Percentiles rank a stretch among this genome's conserved stretches.
Conservation (phyloP, 2,888 invertebrate species). For the Nephrotoma guestfalica region DNA sequence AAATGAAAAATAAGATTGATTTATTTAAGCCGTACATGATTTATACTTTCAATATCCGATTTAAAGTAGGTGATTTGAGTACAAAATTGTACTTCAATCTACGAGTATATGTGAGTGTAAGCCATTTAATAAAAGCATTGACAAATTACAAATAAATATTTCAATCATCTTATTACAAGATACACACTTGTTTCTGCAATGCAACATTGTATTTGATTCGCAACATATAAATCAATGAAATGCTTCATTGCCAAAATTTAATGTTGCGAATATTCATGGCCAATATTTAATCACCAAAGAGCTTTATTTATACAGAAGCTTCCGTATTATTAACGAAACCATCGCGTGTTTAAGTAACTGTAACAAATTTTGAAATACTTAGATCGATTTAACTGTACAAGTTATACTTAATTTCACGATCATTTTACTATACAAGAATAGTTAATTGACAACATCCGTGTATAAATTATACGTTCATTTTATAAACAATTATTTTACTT, state of each 20-base stretch:
- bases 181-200: no score
- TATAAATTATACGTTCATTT: not conserved
- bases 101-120: no score
- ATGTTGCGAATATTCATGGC: not conserved
- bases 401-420: not conserved
- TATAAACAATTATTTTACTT: not conserved
- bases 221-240: not conserved
- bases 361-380: not conserved
- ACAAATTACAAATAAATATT: not conserved
- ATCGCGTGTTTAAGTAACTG: not conserved
- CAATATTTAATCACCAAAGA: not conserved
- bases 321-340: not conserved
- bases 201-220: not conserved
- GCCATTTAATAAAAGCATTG: no score
- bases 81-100: no score
- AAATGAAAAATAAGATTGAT: no score
- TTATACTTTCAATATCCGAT: no score
- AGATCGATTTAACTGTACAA: not conserved
- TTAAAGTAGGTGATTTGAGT: no score
- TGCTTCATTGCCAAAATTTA: not conserved
- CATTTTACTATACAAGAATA: not conserved
- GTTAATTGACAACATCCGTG: not conserved
- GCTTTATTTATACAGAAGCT: not conserved
- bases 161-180: not conserved
- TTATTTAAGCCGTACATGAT: no score